Percentiles rank a stretch among this genome's conserved stretches.
Conservation (phyloP, 1,140 invertebrate species). For the Drosophila novamexicana region DNA sequence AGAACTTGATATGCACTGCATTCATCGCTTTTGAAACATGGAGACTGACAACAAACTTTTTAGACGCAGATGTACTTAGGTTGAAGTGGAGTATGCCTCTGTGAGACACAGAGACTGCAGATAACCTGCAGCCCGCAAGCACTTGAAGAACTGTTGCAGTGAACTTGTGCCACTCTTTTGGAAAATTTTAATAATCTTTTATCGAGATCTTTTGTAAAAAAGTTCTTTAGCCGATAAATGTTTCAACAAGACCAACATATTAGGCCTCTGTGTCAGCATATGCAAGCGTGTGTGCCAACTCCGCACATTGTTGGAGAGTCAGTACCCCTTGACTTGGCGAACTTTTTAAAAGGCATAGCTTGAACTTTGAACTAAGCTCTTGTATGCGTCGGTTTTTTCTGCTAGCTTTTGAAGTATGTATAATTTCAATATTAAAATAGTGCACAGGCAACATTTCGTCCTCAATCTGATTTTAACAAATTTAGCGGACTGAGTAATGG, state of each 20-base stretch:
- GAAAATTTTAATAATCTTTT: slow-evolving; percentile 81
- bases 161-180: slow-evolving; percentile 69
- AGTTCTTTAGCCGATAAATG: not conserved
- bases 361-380: slow-evolving; percentile 60
- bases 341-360: slow-evolving; percentile 55
- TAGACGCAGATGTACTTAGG: slow-evolving; percentile 39
- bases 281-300: slow-evolving; percentile 19
- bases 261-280: slow-evolving; percentile 14
- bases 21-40: slow-evolving; percentile 47
- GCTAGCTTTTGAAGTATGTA: not conserved
- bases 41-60: slow-evolving; percentile 60
- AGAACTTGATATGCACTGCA: slow-evolving; percentile 49
- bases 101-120: not conserved
- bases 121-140: slow-evolving; percentile 26
- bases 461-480: slow-evolving; percentile 1
- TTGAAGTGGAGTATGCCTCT: slow-evolving; percentile 25
- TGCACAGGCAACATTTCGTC: not conserved
- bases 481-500: not conserved
- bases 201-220: slow-evolving; percentile 54
- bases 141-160: slow-evolving; percentile 72
- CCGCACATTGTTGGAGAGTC: slow-evolving; percentile 70
- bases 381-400: slow-evolving; percentile 13
- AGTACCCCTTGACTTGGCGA: slow-evolving; percentile 50
- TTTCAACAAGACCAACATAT: not conserved
- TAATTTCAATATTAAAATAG: not conserved